phyloP scores from a whole-genome alignment of 2,113 vertebrate genomes.

The Tinamus guttatus region DNA sequence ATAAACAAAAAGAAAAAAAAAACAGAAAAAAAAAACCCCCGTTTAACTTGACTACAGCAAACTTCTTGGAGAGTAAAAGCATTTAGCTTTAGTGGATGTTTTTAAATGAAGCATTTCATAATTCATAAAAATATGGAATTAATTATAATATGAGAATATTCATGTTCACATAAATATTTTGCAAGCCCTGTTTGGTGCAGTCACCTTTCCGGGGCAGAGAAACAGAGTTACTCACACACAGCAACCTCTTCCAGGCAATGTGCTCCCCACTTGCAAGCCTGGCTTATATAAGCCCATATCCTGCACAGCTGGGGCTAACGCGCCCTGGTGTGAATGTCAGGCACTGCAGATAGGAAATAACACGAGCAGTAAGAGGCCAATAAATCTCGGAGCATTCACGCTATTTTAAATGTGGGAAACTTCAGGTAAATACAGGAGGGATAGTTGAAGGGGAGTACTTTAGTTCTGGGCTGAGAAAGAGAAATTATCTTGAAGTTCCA shows the following conservation, averaged over 20 bases:
- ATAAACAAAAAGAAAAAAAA: background rate
- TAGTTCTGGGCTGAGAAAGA: background rate
- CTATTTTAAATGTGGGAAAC: background rate
- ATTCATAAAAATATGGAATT: too few species aligned
- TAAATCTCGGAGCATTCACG: background rate
- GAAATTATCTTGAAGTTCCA: background rate
- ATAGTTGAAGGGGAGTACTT: background rate
- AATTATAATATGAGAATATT: too few species aligned
- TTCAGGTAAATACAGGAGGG: background rate
- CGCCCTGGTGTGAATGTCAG: accelerated
- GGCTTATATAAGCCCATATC: accelerated
- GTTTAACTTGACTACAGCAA: background rate
- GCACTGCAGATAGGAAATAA: background rate
- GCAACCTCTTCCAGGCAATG: accelerated
- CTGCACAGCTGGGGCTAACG: accelerated
- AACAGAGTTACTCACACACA: accelerated
- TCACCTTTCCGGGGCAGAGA: background rate
- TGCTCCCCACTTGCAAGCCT: accelerated
- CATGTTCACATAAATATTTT: too few species aligned
- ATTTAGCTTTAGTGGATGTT: background rate
- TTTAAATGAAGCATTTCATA: background rate
- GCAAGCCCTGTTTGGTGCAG: accelerated
- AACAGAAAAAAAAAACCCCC: background rate
- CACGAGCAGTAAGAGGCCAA: background rate
- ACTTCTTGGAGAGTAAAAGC: background rate